Evolutionary conservation across 2,888 invertebrate genomes (phyloP).

Genomic region (Synergus laeviventris): DNA sequence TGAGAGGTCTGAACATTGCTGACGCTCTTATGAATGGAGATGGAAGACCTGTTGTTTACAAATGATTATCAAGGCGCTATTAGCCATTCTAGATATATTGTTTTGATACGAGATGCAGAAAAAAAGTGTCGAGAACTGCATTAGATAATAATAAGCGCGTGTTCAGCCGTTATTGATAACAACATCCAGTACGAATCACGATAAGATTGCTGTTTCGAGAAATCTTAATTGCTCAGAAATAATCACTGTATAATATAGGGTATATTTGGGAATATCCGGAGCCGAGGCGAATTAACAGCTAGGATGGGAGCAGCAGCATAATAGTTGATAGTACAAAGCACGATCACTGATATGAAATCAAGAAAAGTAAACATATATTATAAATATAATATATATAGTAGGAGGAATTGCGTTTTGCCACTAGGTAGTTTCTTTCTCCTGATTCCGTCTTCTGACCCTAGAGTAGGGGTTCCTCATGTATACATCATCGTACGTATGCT

Average conservation of each 20-base stretch:
- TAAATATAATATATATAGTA: too few relatives aligned
- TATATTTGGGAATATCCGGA: not conserved
- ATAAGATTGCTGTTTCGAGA: constrained; percentile 53
- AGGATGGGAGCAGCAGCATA: not conserved
- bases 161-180: constrained; percentile 55
- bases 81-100: constrained; percentile 47
- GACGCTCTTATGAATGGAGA: constrained; percentile 47
- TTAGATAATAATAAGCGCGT: constrained; percentile 57
- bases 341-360: constrained; percentile 28
- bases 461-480: not conserved
- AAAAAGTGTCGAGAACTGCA: constrained; percentile 48
- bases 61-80: constrained; percentile 46
- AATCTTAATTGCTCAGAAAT: constrained; percentile 15
- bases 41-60: constrained; percentile 46
- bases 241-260: not conserved
- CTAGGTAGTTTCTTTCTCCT: constrained; percentile 10
- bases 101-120: constrained; percentile 43
- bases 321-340: constrained; percentile 21
- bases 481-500: constrained; percentile 40
- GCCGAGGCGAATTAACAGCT: too few relatives aligned
- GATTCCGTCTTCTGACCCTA: not conserved
- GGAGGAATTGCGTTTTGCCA: constrained; percentile 22
- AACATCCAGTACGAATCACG: constrained; percentile 52
- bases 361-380: constrained; percentile 19
- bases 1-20: constrained; percentile 37